Base-by-base conservation (phyloP, 2,888 invertebrate species). In the Agonopterix subpropinquella region DNA sequence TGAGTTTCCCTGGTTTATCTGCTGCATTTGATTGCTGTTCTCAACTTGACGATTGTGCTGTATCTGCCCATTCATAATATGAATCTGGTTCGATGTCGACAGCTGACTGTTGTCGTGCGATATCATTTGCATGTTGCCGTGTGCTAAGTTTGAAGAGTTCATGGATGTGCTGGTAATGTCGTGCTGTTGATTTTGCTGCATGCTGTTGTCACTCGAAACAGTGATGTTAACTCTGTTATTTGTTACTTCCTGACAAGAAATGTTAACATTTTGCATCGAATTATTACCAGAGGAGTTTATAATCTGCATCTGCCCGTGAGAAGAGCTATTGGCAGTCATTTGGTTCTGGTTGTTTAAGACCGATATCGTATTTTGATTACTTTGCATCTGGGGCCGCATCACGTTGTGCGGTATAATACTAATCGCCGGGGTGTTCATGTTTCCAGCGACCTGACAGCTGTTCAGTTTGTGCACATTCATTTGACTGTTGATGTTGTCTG, bases 61-160 rank as follows among this genome's bases (percentile, higher is more conserved):
- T 45, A 88, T 87, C 66, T 88, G 88, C 28, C 88, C 87, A 64
- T 83, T 88, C 81, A 85, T 79, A 48, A 89, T 87, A 54, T 88
- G 88, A 50, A 89, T 89, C 59, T 88, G 87, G 57, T 87, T 88
- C 2, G 82, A 58, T 44, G 78, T 64, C 9, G 78, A 62, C 45
- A 73, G 61, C 52, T 80, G 84, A 51, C 67, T 73, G 54, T 70
- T 79, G 18, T 85, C 83, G 55, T 86, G 84, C 4, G 80, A 72
- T 60, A 87, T 78, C 57, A 86, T 79, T 63, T 79, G 80, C 73
- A 87, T 80, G 51, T 79, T 83, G 11, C 79, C 76, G 61, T 86
- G 87, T 5, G 80, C 66, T 62, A 85, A 67, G 57, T 73, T 83
- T 8, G 81, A 65, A 2, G 75, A 59, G 57, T 69, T 79, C 59